Conservation (phyloP, 1,140 invertebrate genomes). For the Sinonovacula constricta region DNA sequence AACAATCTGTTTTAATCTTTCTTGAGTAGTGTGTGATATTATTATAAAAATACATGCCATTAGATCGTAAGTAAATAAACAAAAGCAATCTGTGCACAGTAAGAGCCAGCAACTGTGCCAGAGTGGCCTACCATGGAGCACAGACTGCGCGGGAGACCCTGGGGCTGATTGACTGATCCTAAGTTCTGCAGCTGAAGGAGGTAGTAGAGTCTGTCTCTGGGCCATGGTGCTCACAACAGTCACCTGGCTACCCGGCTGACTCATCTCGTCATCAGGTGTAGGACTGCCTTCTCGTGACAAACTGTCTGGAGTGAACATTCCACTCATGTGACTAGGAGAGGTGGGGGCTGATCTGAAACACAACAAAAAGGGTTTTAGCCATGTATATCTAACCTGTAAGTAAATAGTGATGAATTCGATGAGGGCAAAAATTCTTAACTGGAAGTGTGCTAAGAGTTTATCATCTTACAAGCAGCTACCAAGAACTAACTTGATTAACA, state of each 20-base stretch:
- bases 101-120: too few relatives aligned
- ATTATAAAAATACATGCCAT: too few relatives aligned
- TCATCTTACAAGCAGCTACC: too few relatives aligned
- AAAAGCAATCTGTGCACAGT: too few relatives aligned
- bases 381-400: too few relatives aligned
- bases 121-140: slow-evolving; percentile 24
- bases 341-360: slow-evolving; percentile 90
- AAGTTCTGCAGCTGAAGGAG: slow-evolving; percentile 75
- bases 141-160: slow-evolving; percentile 81
- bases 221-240: slow-evolving; percentile 24
- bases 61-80: too few relatives aligned
- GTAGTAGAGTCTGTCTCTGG: slow-evolving; percentile 81
- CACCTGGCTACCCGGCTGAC: slow-evolving; percentile 35
- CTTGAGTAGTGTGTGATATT: too few relatives aligned
- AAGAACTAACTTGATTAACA: too few relatives aligned
- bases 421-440: too few relatives aligned
- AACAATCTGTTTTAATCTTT: too few relatives aligned
- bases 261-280: slow-evolving; percentile 70
- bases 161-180: slow-evolving; percentile 85
- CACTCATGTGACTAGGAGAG: slow-evolving; percentile 92
- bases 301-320: slow-evolving; percentile 92
- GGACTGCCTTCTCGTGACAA: slow-evolving; percentile 88
- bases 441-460: too few relatives aligned
- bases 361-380: not conserved
- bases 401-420: too few relatives aligned